Evolutionary conservation across 1,140 invertebrate genomes (phyloP).

Genomic region (Leptestheria dahalacensis): DNA sequence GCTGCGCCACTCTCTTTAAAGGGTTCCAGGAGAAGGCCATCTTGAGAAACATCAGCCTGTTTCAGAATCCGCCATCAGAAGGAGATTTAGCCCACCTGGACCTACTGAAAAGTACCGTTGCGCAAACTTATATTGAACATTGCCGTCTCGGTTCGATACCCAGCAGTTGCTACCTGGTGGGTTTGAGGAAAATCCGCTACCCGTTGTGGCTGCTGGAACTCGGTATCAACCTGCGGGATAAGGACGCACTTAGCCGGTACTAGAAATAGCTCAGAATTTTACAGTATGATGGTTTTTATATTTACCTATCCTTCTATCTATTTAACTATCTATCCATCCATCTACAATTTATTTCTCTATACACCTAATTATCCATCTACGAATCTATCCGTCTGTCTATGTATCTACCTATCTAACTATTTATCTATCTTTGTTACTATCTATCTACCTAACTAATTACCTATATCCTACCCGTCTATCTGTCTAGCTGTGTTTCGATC

Average conservation of each 20-base stretch:
- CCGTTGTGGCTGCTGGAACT: not conserved
- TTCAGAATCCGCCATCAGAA: not conserved
- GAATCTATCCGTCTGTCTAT: too few species aligned
- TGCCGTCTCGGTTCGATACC: not conserved
- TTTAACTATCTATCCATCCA: too few species aligned
- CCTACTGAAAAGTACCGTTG: not conserved
- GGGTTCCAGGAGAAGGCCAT: constrained; percentile 34
- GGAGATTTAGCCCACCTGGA: not conserved
- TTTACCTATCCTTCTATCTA: too few species aligned
- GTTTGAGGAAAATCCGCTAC: not conserved
- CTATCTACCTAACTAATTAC: too few species aligned
- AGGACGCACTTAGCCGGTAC: too few species aligned
- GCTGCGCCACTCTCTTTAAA: constrained; percentile 46
- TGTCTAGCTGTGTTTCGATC: too few species aligned
- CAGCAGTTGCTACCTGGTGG: not conserved
- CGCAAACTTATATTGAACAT: not conserved
- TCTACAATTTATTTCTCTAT: too few species aligned
- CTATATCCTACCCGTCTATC: too few species aligned
- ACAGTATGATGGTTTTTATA: not conserved
- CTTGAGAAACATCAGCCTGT: not conserved
- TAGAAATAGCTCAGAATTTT: too few species aligned
- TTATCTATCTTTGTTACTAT: too few species aligned
- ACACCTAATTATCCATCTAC: too few species aligned
- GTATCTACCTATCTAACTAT: too few species aligned
- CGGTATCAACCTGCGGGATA: not conserved